A percentile compares a stretch with the other conserved stretches of the same genome.
These are phyloP conservation scores for Dryobates pubescens DNA, from an alignment of 2,797 vertebrate species.

Conservation along the genomic window DNA sequence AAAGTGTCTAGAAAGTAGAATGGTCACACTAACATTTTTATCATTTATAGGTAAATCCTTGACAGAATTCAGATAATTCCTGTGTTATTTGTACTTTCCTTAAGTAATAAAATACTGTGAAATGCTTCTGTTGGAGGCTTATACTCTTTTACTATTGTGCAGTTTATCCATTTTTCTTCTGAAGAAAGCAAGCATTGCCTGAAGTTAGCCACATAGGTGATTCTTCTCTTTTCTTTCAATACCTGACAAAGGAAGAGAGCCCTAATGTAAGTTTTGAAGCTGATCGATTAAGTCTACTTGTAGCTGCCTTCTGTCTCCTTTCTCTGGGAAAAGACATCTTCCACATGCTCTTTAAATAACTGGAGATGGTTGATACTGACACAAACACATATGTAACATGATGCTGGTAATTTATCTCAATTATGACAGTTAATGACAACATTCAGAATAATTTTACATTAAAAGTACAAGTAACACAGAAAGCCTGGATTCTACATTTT, in stretches of 20 bases:
- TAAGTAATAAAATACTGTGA: background rate
- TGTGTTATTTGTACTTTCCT: background rate
- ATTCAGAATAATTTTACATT: background rate
- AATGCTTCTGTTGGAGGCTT: background rate
- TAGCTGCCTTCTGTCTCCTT: background rate
- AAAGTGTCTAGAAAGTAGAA: background rate
- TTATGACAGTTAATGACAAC: background rate
- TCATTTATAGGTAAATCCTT: background rate
- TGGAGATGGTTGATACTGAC: background rate
- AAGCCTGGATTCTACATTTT: background rate
- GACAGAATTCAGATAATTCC: background rate
- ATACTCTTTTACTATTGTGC: background rate
- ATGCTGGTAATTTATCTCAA: background rate
- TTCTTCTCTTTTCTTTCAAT: background rate
- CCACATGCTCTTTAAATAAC: background rate
- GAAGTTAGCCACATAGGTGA: background rate
- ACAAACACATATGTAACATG: background rate
- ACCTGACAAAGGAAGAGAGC: background rate
- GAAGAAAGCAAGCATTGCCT: background rate
- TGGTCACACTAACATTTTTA: background rate
- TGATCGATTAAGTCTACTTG: background rate
- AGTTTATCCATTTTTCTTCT: background rate
- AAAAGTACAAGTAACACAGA: background rate
- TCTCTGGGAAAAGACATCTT: background rate
- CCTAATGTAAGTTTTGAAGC: background rate